These are phyloP conservation scores for Mastomys natalensis DNA, from an alignment of 2,113 vertebrate genomes.

Conservation along the genomic window DNA sequence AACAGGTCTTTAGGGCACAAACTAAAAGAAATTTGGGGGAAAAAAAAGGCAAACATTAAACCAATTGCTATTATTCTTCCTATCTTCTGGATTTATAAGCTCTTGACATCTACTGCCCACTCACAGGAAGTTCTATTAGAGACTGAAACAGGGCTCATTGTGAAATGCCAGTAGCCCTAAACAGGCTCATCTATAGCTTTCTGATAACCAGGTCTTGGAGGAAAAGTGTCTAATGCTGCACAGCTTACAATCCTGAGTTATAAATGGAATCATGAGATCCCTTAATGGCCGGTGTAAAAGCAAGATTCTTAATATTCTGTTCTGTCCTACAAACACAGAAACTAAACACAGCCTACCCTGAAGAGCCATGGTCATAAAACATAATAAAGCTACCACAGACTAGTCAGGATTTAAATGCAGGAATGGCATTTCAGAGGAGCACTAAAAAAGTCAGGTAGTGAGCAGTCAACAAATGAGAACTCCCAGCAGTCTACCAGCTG, in stretches of 20 bases:
- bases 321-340: not conserved
- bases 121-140: constrained; percentile 48
- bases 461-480: not conserved
- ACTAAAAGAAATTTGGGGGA: not conserved
- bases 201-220: constrained; percentile 3
- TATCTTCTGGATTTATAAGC: constrained; percentile 44
- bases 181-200: constrained; percentile 49
- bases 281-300: constrained; percentile 2
- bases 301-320: not conserved
- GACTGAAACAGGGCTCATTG: constrained; percentile 6
- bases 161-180: constrained; percentile 52
- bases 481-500: not conserved
- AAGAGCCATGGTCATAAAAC: constrained; percentile 34
- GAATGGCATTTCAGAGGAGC: not conserved
- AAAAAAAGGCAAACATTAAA: no score
- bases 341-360: constrained; percentile 5
- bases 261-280: not conserved
- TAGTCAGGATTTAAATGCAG: constrained; percentile 28
- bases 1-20: constrained; percentile 48
- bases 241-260: not conserved
- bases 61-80: constrained; percentile 26
- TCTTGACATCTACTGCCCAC: not conserved
- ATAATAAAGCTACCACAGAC: constrained; percentile 46
- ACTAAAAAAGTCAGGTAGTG: constrained; percentile 8
- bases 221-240: not conserved